Conservation (phyloP, 2,888 invertebrate species). For the Bugula neritina region DNA sequence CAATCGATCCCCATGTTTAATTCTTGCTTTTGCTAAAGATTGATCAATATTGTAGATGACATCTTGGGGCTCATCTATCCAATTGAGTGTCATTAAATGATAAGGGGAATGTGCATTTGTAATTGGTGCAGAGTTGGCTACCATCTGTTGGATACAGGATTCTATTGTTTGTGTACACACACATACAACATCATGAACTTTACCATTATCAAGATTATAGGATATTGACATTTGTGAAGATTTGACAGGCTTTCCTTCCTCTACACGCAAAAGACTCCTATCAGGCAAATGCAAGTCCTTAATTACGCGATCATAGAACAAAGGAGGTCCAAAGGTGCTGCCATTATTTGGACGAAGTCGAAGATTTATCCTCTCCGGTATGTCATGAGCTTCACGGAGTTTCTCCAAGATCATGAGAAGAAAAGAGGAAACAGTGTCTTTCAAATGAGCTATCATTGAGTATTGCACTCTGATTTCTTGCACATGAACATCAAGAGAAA, state of each 20-base stretch:
- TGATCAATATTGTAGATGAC: constrained; percentile 42
- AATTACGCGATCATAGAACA: not conserved
- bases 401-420: not conserved
- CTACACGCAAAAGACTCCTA: not conserved
- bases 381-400: not conserved
- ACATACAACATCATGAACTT: not conserved
- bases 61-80: constrained; percentile 45
- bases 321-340: not conserved
- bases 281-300: not conserved
- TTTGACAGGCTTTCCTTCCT: not conserved
- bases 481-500: not conserved
- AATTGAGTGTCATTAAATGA: constrained; percentile 32
- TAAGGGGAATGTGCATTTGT: not conserved
- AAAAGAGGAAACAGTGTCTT: not conserved
- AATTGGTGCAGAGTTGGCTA: not conserved
- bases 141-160: not conserved
- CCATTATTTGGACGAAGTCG: not conserved
- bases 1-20: constrained; percentile 44
- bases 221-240: constrained; percentile 4
- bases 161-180: not conserved
- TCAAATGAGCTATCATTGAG: not conserved
- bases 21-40: constrained; percentile 36
- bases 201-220: not conserved
- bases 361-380: not conserved
- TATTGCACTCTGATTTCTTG: not conserved